Conservation (phyloP, 1,140 invertebrate species). For the Drosophila melanica region DNA sequence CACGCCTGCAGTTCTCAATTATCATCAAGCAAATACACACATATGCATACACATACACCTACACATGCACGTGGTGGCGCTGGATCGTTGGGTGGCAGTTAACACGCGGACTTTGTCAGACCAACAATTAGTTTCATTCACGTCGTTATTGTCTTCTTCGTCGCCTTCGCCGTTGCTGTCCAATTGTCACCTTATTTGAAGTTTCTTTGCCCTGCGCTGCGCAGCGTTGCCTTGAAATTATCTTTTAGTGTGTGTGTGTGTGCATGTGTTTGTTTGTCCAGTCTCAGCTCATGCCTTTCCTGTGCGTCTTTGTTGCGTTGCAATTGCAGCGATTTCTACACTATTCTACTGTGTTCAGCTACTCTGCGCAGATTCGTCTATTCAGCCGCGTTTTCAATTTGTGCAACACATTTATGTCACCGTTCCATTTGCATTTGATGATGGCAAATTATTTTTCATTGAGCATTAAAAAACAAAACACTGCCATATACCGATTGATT, state of each 20-base stretch:
- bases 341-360: conserved; percentile 42
- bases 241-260: conserved; percentile 23
- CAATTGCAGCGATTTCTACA: conserved; percentile 13
- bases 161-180: conserved; percentile 32
- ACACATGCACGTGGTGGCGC: conserved; percentile 34
- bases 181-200: conserved; percentile 43
- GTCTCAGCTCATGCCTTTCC: conserved; percentile 59
- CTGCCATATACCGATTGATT: conserved; percentile 35
- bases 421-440: conserved; percentile 53
- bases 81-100: conserved; percentile 5
- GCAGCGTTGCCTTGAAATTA: conserved; percentile 50
- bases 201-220: conserved; percentile 25
- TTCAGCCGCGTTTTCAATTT: conserved; percentile 31
- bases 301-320: conserved; percentile 42
- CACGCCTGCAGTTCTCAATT: conserved; percentile 5
- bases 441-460: conserved; percentile 47
- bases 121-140: conserved; percentile 34
- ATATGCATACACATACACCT: conserved; percentile 1
- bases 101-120: conserved; percentile 19
- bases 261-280: conserved; percentile 25
- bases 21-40: conserved; percentile 1
- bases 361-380: conserved; percentile 19
- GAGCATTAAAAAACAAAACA: conserved; percentile 53
- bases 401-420: conserved; percentile 49
- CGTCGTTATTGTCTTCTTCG: conserved; percentile 21